A percentile compares a stretch with the other conserved stretches of the same genome.
Evolutionary conservation across 2,797 vertebrate species (phyloP).

Genomic region (Acanthurus lineatus): DNA sequence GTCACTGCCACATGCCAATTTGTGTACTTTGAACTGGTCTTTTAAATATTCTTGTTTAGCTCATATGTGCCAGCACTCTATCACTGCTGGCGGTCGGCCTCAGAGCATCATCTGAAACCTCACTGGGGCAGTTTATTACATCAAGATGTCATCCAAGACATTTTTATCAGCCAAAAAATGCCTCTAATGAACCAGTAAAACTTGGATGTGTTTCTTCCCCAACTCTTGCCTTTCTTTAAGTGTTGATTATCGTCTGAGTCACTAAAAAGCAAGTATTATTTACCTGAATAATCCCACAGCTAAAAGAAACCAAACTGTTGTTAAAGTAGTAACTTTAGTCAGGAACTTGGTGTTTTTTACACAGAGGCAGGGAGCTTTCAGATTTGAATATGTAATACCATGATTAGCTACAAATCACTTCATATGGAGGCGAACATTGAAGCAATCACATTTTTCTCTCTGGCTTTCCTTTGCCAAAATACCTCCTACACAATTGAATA

Average conservation of each 20-base stretch:
- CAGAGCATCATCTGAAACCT: constrained; percentile 62
- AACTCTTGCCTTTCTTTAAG: constrained; percentile 33
- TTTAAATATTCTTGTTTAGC: constrained; percentile 48
- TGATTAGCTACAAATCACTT: constrained; percentile 60
- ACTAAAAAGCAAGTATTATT: constrained; percentile 30
- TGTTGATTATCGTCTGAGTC: constrained; percentile 23
- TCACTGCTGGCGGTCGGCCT: constrained; percentile 56
- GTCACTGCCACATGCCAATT: constrained; percentile 27
- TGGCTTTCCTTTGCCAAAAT: constrained; percentile 67
- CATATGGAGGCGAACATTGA: constrained; percentile 57
- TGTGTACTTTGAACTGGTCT: constrained; percentile 44
- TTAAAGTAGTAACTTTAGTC: constrained; percentile 1
- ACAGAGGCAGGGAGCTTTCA: constrained; percentile 35
- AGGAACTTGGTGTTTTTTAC: constrained; percentile 7
- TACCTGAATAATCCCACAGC: constrained; percentile 4
- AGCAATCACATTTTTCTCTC: constrained; percentile 63
- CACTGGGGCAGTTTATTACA: constrained; percentile 59
- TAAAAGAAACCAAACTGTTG: background rate
- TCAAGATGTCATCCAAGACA: constrained; percentile 65
- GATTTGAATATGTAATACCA: constrained; percentile 32
- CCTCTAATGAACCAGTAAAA: constrained; percentile 67
- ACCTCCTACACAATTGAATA: constrained; percentile 83
- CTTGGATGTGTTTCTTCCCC: constrained; percentile 40
- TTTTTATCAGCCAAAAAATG: constrained; percentile 58
- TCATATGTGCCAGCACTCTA: constrained; percentile 48